Evolutionary conservation across 2,113 vertebrate genomes (phyloP), one percentile per base, ranked within the genome.

Genomic region (Cathartes aura): DNA sequence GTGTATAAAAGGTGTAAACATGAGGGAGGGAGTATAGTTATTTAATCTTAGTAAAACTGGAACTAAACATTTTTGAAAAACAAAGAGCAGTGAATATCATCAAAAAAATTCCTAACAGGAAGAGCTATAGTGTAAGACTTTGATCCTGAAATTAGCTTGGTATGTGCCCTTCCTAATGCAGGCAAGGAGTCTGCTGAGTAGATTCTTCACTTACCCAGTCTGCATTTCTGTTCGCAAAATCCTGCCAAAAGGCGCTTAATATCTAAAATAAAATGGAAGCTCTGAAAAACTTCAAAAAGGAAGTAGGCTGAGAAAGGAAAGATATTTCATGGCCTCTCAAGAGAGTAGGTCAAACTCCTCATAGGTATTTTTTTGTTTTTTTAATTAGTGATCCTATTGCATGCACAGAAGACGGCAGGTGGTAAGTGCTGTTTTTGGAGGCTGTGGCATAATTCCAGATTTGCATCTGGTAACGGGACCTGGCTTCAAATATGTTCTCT

Each of bases 131-230:
- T 50, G 38, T 90, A 86, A 59, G 82, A 72, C 88, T 96, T 95
- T 93, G 94, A 94, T 96, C 81, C 81, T 87, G 90, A 91, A 94
- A 91, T 94, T 87, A 94, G 64, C 68, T 91, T 3, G 3, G 21
- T 59, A 29, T 78, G 34, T 93, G 76, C 94, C 76, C 63, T 89
- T 91, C 72, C 63, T 81, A 78, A 34, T 58, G 81, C 47, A 81
- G 68, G 50, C 3, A 1, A 91, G 83, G 71, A 89, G 53, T 62
- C 87, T 94, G 81, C 72, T 89, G 92, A 84, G 76, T 36, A 16
- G 24, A 45, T 91, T 84, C 60, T 93, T 84, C 50, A 21, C 24
- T 84, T 56, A 32, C 30, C 22, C 68, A n/a, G 6, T 40, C 82
- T 87, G 81, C 68, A 29, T 78, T 85, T 85, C 38, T 75, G 22